A percentile compares a stretch with the other conserved stretches of the same genome.
Evolutionary conservation across 2,113 vertebrate genomes (phyloP).

Genomic region (Danio rerio): GRCz12tu NC_133193.1:37605001-37605500

Average conservation of each 20-base stretch:
- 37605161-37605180: conserved; percentile 88
- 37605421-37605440: too few species aligned
- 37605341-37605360: not conserved
- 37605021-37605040: not conserved
- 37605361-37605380: not conserved
- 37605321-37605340: conserved; percentile 57
- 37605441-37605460: not conserved
- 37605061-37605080: not conserved
- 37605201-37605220: conserved; percentile 82
- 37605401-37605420: too few species aligned
- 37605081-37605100: conserved; percentile 26
- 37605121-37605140: conserved; percentile 82
- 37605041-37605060: not conserved
- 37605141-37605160: conserved; percentile 92
- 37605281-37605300: conserved; percentile 69
- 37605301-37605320: conserved; percentile 71
- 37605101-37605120: conserved; percentile 68
- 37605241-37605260: conserved; percentile 74
- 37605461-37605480: too few species aligned
- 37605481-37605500: too few species aligned
- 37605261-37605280: conserved; percentile 76
- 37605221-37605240: conserved; percentile 74
- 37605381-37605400: too few species aligned
- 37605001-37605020: not conserved
- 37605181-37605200: conserved; percentile 81